phyloP scores from a whole-genome alignment of 2,888 invertebrate species.

The Polydrusus tereticollis region DNA sequence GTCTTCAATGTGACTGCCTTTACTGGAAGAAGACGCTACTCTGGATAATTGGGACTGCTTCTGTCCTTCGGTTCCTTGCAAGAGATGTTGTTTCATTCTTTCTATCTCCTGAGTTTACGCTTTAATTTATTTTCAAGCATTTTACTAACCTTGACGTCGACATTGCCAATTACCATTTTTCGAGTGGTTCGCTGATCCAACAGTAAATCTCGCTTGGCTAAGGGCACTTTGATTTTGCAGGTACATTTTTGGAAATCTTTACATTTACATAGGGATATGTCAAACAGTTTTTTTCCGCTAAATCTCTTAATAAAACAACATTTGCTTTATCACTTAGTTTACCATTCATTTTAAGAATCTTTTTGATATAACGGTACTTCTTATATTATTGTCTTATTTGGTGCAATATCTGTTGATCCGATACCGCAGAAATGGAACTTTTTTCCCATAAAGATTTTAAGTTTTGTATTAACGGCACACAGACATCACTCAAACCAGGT shows the following conservation, averaged over 20 bases:
- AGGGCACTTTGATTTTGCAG: conserved; percentile 26
- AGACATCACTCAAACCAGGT: too few species aligned
- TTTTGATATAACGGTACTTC: neutral
- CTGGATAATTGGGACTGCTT: neutral
- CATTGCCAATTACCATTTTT: conserved; percentile 21
- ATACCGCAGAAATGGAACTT: neutral
- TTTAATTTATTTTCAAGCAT: neutral
- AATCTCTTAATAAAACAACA: conserved; percentile 10
- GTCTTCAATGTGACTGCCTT: neutral
- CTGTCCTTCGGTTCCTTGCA: neutral
- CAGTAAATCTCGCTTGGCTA: conserved; percentile 10
- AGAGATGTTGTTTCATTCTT: neutral
- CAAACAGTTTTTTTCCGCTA: conserved; percentile 6
- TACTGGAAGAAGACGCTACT: neutral
- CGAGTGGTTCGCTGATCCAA: conserved; percentile 2
- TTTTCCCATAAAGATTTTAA: too few species aligned
- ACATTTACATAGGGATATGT: conserved; percentile 13
- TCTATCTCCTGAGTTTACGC: neutral
- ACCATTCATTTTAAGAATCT: neutral
- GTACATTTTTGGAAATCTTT: conserved; percentile 3
- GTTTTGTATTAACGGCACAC: too few species aligned
- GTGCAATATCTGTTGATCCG: conserved; percentile 5
- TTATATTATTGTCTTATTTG: neutral
- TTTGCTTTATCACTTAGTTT: neutral
- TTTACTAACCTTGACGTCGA: conserved; percentile 12